Base-by-base conservation (phyloP, 2,888 invertebrate species). In the Boloria selene region DNA sequence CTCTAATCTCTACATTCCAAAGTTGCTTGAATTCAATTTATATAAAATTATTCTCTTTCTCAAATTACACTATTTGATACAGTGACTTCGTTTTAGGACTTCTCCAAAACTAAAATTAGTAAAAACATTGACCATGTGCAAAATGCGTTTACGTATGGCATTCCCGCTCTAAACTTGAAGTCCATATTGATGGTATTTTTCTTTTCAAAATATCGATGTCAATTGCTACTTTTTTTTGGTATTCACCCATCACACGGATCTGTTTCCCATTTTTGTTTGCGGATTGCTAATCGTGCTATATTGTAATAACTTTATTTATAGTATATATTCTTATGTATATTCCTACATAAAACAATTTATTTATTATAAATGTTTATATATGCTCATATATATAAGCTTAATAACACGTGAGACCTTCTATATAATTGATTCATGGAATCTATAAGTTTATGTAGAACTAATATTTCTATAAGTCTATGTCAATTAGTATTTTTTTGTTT, bases 121-220 rank as follows among this genome's bases (percentile, higher is more conserved):
- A 14, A 55, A 44, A 14, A n/a, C 10, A 26, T 18, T 18, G 18
- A 55, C 42, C 42, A 38, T 55, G 55, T 44, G 42, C 17, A 18
- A 14, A 42, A 18, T 7, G 13, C 17, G n/a, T 38, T 54, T 38
- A 7, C 18, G n/a, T 18, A 38, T 18, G 54, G 42, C 38, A 42
- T 14, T 17, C 18, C 13, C 17, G 17, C 2, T 55, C 14, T 13
- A 14, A 13, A 18, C 17, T 42, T 18, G 55, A 6, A 55, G 55
- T 55, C 55, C 18, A 17, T 14, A 14, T 13, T 18, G 2, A 55
- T 55, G 55, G 55, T 55, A 55, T 55, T 44, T 42, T 42, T 18
- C 44, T 55, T 55, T 55, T 5, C 18, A 10, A 44, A 55, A 55
- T 55, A 55, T 55, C 14, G 44, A 55, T 55, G 10, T 38, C 31